Evolutionary conservation across 2,113 vertebrate genomes (phyloP).

Genomic region (Scalopus aquaticus): DNA sequence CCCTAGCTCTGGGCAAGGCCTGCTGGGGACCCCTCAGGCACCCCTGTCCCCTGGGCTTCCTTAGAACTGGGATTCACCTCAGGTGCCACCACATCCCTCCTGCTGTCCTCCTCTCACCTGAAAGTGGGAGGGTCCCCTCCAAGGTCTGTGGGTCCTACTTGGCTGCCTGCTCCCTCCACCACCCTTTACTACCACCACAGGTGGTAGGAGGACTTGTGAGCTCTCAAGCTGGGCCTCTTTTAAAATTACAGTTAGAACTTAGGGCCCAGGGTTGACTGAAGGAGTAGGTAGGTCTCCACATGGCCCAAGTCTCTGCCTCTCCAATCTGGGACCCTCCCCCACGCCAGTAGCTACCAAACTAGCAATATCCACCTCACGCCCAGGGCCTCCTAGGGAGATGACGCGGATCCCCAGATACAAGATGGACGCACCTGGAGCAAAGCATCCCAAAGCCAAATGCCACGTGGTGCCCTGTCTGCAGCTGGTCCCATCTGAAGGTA

Average conservation of each 20-base stretch:
- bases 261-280: neutral
- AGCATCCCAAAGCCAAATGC: slow-evolving; percentile 8
- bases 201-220: neutral
- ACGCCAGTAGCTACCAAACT: slow-evolving; percentile 20
- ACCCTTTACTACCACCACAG: neutral
- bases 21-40: neutral
- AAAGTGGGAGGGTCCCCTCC: neutral
- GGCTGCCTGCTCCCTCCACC: neutral
- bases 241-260: neutral
- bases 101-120: neutral
- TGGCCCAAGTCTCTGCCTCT: slow-evolving; percentile 14
- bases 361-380: neutral
- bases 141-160: neutral
- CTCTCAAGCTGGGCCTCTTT: neutral
- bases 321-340: neutral
- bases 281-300: neutral
- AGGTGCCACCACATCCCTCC: neutral
- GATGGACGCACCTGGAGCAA: neutral
- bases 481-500: neutral
- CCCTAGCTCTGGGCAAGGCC: neutral
- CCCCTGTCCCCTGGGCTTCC: neutral
- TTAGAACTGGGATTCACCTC: slow-evolving; percentile 12
- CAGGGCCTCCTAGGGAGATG: neutral
- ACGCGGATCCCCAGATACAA: neutral
- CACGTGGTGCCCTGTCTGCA: neutral